A percentile compares a stretch with the other conserved stretches of the same genome.
Conservation (phyloP, 2,113 vertebrate genomes). For the Amazona guildingii region DNA sequence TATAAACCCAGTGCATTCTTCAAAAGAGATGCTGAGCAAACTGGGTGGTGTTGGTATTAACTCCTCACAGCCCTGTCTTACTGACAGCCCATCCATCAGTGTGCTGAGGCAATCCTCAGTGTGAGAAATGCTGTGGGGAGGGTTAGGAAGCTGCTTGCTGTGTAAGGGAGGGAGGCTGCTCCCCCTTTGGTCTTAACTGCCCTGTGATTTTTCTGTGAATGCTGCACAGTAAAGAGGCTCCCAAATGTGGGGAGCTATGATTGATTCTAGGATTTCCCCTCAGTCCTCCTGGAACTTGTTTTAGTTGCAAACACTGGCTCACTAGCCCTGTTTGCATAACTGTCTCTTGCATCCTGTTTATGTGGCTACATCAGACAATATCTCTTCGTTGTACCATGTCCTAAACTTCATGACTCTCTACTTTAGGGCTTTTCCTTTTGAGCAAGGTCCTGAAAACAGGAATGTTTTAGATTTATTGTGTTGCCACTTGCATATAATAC, state of each 20-base stretch:
- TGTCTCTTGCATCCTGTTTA: not conserved
- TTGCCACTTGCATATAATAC: not conserved
- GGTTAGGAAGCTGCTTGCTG: not conserved
- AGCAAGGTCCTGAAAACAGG: not conserved
- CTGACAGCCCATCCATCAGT: fast-evolving
- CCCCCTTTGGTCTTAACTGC: not conserved
- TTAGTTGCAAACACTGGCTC: not conserved
- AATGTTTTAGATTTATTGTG: not conserved
- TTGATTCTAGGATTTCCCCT: not conserved
- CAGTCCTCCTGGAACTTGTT: not conserved
- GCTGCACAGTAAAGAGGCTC: not conserved
- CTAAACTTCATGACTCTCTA: not conserved
- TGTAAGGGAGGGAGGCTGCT: not conserved
- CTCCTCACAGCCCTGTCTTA: not conserved
- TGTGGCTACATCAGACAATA: not conserved
- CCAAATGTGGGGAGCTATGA: not conserved
- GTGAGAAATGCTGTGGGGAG: not conserved
- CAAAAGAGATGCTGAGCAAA: constrained; percentile 65
- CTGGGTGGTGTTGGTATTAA: constrained; percentile 26
- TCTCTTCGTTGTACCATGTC: not conserved
- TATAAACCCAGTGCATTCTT: constrained; percentile 55
- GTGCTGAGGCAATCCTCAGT: not conserved
- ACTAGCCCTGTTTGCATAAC: not conserved
- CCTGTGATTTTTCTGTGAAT: not conserved
- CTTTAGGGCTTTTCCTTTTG: not conserved